Base-by-base conservation (phyloP, 1,140 invertebrate genomes). In the Calliphora vicina region DNA sequence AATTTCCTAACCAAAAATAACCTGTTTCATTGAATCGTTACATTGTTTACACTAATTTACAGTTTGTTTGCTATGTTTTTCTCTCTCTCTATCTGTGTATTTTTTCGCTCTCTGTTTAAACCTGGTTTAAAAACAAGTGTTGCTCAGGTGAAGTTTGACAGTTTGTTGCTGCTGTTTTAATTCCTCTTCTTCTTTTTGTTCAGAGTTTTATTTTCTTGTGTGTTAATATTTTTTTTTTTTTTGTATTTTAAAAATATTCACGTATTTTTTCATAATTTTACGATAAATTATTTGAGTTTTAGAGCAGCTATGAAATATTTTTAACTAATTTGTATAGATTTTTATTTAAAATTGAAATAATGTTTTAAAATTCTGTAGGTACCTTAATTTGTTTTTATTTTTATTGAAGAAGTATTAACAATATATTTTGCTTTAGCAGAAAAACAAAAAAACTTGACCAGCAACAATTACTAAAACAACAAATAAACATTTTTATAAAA, bases 211-310 rank as follows among this genome's bases (percentile, higher is more conserved):
- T 57, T 13, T 57, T 57, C 6, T 57, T 57, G 15, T 57, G 5
- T 17, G 15, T 57, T 2, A 1, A n/a, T 15, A n/a, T n/a, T n/a
- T n/a, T 57, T 57, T 57, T 57, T 57, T n/a, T 57, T 57, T n/a
- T 17, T 57, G 12, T 57, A n/a, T 57, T 57, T 57, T 17, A 57
- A 67, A 23, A 25, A 25, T 10, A 43, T 78, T 78, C 74, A 78
- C 74, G 74, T 78, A 78, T 78, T 78, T 78, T 78, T 78, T 78
- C 74, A 78, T 78, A 78, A 78, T 43, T 78, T 78, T 78, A 78
- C 74, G 74, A 78, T 78, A 78, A 23, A 78, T 45, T 20, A 78
- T 78, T 78, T 78, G 1, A 50, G 17, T 12, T 3, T 4, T 13
- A 50, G 3, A n/a, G n/a, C n/a, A n/a, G n/a, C n/a, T n/a, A n/a